Evolutionary conservation across 1,140 invertebrate species (phyloP).

Genomic region (Aporrectodea caliginosa): DNA sequence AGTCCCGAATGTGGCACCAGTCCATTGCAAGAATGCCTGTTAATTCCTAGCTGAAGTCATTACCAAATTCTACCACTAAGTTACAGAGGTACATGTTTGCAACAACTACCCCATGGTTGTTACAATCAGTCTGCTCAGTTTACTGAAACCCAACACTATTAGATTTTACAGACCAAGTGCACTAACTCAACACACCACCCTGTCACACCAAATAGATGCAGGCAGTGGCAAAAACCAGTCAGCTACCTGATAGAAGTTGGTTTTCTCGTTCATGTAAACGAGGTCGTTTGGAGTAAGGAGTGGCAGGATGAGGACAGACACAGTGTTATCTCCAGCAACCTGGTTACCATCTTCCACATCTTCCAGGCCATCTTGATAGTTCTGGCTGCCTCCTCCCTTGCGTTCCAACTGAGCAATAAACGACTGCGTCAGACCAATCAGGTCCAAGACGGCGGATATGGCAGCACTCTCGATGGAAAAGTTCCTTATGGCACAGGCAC

Average conservation of each 20-base stretch:
- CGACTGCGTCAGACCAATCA: slow-evolving; percentile 62
- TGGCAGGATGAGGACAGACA: slow-evolving; percentile 67
- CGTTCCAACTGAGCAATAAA: slow-evolving; percentile 33
- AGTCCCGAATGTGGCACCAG: too few relatives aligned
- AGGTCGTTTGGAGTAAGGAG: slow-evolving; percentile 65
- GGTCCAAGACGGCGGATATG: slow-evolving; percentile 70
- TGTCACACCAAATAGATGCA: too few relatives aligned
- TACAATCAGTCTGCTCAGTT: too few relatives aligned
- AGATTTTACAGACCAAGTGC: too few relatives aligned
- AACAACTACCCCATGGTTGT: too few relatives aligned
- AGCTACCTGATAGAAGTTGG: slow-evolving; percentile 65
- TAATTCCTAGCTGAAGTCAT: too few relatives aligned
- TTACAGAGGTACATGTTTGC: too few relatives aligned
- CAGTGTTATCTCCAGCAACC: slow-evolving; percentile 57
- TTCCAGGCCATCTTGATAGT: not conserved
- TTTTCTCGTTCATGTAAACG: slow-evolving; percentile 63
- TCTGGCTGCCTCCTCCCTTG: slow-evolving; percentile 15
- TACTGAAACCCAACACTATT: too few relatives aligned
- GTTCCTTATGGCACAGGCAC: slow-evolving; percentile 64
- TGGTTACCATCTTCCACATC: too few relatives aligned
- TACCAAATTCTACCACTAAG: too few relatives aligned
- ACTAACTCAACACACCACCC: too few relatives aligned
- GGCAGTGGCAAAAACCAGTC: slow-evolving; percentile 13
- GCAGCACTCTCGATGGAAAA: slow-evolving; percentile 65
- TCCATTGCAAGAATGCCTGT: too few relatives aligned